Evolutionary conservation across 2,888 invertebrate genomes (phyloP), one percentile per base, ranked within the genome.

Genomic region (Folsomia candida): DNA sequence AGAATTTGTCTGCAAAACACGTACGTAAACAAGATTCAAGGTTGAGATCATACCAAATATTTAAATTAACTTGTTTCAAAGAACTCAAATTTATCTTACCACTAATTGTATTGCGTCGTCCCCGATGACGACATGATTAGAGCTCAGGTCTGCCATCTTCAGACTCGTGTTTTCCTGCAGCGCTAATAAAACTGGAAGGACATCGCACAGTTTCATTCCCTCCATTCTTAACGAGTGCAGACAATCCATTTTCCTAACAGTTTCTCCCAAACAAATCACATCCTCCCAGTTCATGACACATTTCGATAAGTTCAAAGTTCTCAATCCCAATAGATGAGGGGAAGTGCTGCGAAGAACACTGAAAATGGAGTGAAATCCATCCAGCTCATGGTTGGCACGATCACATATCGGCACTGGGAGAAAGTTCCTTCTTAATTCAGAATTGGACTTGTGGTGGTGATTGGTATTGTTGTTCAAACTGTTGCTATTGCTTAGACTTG

Each of bases 271-370:
- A 78, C 87, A 87, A 79, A 86, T 85, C 61, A 73, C 73, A 70
- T 73, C 73, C 70, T 72, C 76, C 76, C 72, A 80, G 61, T 83
- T 85, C 78, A 86, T 81, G 72, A 86, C 85, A 81, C 86, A 86
- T 81, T 87, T 86, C 78, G 85, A 86, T 74, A 87, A 85, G 82
- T 87, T 86, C 73, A 87, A 81, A 72, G 85, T 85, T 78, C 85
- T 83, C 71, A 87, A 82, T 78, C 85, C 85, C 78, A 86, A 86
- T 24, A 68, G 65, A 18, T 61, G 67, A 9, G 66, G 51, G 47
- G 72, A 70, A 4, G 85, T 84, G 68, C 85, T 84, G 60, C 86
- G 83, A 76, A 82, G 83, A 37, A 83, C 84, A 37, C 83, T 81
- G 81, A 85, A 85, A 69, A 85, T 83, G 78, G 84, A 83, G 78